Conservation (phyloP, 2,888 invertebrate species). For the Pammene fasciana region DNA sequence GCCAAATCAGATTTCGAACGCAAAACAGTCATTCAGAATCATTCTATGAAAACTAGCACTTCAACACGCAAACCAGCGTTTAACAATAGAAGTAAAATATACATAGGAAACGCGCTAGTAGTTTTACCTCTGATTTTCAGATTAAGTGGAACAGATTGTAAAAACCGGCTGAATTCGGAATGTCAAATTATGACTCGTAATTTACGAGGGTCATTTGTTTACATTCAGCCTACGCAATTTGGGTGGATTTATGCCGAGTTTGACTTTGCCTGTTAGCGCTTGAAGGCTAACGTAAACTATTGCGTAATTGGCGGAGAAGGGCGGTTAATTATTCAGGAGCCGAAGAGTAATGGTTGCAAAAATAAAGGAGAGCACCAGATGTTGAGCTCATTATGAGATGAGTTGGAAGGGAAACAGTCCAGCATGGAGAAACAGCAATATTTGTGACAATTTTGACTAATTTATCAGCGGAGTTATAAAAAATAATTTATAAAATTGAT, state of each 20-base stretch:
- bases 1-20: constrained; percentile 40
- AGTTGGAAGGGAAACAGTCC: no score
- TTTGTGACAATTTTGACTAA: no score
- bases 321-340: constrained; percentile 27
- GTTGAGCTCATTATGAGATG: background rate
- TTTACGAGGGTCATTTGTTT: constrained; percentile 38
- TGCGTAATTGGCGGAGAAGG: constrained; percentile 27
- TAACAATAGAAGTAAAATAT: constrained; percentile 38
- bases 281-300: constrained; percentile 34
- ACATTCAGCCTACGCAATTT: constrained; percentile 38
- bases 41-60: constrained; percentile 34
- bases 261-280: constrained; percentile 28
- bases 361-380: constrained; percentile 12
- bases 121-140: constrained; percentile 20
- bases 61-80: constrained; percentile 36
- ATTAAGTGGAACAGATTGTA: constrained; percentile 39
- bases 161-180: constrained; percentile 35
- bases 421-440: no score
- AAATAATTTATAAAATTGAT: no score
- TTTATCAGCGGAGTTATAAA: no score
- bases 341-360: constrained; percentile 23
- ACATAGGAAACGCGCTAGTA: constrained; percentile 35
- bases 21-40: constrained; percentile 40
- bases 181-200: constrained; percentile 38
- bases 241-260: constrained; percentile 35